Conservation (phyloP, 1,140 invertebrate species). For the Sminthurides bifidus region DNA sequence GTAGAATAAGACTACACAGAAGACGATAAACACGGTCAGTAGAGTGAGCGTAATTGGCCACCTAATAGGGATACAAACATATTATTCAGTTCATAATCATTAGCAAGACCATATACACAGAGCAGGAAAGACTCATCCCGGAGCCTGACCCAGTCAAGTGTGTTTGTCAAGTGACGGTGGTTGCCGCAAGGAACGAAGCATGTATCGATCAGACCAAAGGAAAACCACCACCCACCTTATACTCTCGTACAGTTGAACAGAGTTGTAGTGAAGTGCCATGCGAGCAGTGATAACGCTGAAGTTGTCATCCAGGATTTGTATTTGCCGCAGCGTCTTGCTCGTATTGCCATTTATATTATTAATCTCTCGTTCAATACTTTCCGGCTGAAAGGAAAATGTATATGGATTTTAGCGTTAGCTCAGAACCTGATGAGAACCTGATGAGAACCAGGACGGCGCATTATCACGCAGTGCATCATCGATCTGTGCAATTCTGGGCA, state of each 20-base stretch:
- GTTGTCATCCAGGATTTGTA: neutral
- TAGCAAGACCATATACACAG: neutral
- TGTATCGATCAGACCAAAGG: neutral
- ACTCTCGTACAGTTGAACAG: constrained; percentile 19
- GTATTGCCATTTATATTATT: constrained; percentile 27
- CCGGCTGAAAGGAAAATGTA: no score
- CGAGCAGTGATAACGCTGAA: neutral
- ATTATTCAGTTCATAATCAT: neutral
- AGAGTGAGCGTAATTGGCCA: constrained; percentile 69
- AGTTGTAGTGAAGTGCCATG: constrained; percentile 17
- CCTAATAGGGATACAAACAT: constrained; percentile 37
- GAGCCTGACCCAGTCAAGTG: neutral
- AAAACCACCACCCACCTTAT: constrained; percentile 16
- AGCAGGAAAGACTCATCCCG: neutral
- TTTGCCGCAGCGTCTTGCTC: constrained; percentile 17
- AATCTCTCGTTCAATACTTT: no score
- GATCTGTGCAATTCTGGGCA: no score
- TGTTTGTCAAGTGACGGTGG: neutral
- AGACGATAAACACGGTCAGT: constrained; percentile 58
- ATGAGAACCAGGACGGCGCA: no score
- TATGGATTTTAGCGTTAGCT: no score
- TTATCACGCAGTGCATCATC: no score
- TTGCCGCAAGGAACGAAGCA: neutral
- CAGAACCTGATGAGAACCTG: no score
- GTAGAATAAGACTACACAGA: constrained; percentile 67